Evolutionary conservation across 2,888 invertebrate genomes (phyloP), one percentile per base, ranked within the genome.

Genomic region (Apotomis turbidana): DNA sequence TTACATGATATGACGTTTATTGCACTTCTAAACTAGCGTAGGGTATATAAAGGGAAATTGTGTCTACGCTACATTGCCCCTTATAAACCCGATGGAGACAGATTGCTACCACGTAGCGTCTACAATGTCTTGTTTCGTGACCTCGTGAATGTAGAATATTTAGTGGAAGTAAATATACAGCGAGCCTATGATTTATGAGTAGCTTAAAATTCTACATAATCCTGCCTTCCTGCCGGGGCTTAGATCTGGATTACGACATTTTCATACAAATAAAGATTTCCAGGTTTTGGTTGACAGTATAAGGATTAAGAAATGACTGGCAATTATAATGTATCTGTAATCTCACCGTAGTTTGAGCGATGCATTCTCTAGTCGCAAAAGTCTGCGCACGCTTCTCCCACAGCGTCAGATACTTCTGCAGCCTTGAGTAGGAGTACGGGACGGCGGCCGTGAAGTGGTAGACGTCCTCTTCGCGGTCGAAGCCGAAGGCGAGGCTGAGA

Each of bases 361-460:
- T 93, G 44, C 95, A 94, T 81, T 97, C 96, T 75, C 97, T 94
- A 36, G 94, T 95, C 76, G 97, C 96, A 79, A 93, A 93, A 12
- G 93, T 90, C 86, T 95, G 91, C 74, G 95, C 93, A 81, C 97
- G 96, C 74, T 98, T 92, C 76, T 91, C 90, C 93, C 93, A 94
- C 3, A 95, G 88, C 52, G 96, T 95, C 76, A 99, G 91, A 90
- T 98, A 97, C 57, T 96, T 96, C 88, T 99, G 97, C 66, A 98
- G 94, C 69, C 97, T 94, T 0, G 98, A 97, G 88, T 99, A 99
- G n/a, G 98, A 98, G 87, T 99, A 99, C 0, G 99, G 99, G 74
- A 97, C 97, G 41, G 97, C 97, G 80, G 99, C 95, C 1, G 98
- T 96, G 90, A 99, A 99, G 86, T 99, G 99, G 85, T 98, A 99